Evolutionary conservation across 2,797 vertebrate species (phyloP).

Genomic region (Novumbra hubbsi): DNA sequence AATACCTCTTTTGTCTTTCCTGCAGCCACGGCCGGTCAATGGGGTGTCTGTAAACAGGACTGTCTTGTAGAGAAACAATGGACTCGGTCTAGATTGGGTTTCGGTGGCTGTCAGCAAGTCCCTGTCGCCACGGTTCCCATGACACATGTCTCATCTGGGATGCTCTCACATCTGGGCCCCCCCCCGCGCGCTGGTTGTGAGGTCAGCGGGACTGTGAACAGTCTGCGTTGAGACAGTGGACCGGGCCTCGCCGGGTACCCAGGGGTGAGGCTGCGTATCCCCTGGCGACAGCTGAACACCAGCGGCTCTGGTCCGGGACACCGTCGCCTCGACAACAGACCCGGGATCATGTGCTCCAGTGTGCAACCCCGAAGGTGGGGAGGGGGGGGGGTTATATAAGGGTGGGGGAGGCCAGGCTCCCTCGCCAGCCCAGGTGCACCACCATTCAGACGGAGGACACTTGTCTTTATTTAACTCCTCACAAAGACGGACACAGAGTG

Average conservation of each 20-base stretch:
- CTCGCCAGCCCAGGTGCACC: constrained; percentile 71
- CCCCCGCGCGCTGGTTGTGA: constrained; percentile 33
- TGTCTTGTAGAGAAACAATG: constrained; percentile 56
- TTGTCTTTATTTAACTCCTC: not conserved
- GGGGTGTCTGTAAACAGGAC: constrained; percentile 33
- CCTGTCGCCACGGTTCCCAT: constrained; percentile 55
- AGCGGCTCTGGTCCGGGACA: not conserved
- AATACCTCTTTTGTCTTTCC: not conserved
- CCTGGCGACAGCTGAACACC: constrained; percentile 14
- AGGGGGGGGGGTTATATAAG: constrained; percentile 75
- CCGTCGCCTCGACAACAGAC: constrained; percentile 7
- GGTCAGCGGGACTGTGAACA: constrained; percentile 43
- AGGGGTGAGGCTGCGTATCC: constrained; percentile 7
- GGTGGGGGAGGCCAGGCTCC: constrained; percentile 59
- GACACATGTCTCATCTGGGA: constrained; percentile 59
- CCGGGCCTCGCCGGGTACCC: not conserved
- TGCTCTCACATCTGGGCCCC: constrained; percentile 41
- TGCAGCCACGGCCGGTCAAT: not conserved
- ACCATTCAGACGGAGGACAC: constrained; percentile 56
- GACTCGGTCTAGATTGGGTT: constrained; percentile 49
- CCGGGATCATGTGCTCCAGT: constrained; percentile 51
- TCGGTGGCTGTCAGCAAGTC: constrained; percentile 42
- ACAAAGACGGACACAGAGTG: constrained; percentile 44
- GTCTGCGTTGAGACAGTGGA: constrained; percentile 42
- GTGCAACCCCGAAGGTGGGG: constrained; percentile 63